Conservation (phyloP, 2,888 invertebrate species). For the Notodonta dromedarius region DNA sequence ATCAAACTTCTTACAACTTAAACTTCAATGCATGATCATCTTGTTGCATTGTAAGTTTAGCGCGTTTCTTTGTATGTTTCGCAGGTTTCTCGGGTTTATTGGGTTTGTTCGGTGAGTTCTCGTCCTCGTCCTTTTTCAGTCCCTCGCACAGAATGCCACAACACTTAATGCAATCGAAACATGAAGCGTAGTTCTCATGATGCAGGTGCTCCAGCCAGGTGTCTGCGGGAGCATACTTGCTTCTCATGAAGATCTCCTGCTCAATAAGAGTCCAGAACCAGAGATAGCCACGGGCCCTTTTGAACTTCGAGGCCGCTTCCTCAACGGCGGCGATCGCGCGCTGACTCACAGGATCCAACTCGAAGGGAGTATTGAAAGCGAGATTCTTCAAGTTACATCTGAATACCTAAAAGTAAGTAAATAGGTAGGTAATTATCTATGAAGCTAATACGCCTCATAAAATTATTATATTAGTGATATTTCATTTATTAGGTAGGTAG, state of each 20-base stretch:
- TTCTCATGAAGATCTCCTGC: slow-evolving; percentile 52
- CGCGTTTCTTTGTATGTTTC: too few species aligned
- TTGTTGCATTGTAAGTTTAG: too few species aligned
- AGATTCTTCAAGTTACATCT: slow-evolving; percentile 70
- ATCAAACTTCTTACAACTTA: neutral
- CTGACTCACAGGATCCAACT: slow-evolving; percentile 57
- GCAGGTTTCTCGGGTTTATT: too few species aligned
- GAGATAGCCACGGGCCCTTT: slow-evolving; percentile 54
- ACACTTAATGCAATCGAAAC: slow-evolving; percentile 45
- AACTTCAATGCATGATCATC: too few species aligned
- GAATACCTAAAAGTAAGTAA: slow-evolving; percentile 54
- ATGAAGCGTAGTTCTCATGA: slow-evolving; percentile 27
- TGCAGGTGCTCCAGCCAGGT: slow-evolving; percentile 50
- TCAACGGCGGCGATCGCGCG: slow-evolving; percentile 63
- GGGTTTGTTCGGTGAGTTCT: neutral
- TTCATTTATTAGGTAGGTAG: too few species aligned
- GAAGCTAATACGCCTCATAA: too few species aligned
- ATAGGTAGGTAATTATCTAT: too few species aligned
- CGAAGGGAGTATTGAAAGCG: slow-evolving; percentile 55
- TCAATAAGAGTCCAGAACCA: slow-evolving; percentile 61
- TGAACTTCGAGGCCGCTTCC: slow-evolving; percentile 50
- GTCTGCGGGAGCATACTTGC: slow-evolving; percentile 50
- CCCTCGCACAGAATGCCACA: slow-evolving; percentile 35
- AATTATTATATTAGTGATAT: too few species aligned
- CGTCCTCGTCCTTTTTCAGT: neutral